A percentile compares a stretch with the other conserved stretches of the same genome.
phyloP scores from a whole-genome alignment of 2,113 vertebrate species.

The Andinoacara biseriatus region DNA sequence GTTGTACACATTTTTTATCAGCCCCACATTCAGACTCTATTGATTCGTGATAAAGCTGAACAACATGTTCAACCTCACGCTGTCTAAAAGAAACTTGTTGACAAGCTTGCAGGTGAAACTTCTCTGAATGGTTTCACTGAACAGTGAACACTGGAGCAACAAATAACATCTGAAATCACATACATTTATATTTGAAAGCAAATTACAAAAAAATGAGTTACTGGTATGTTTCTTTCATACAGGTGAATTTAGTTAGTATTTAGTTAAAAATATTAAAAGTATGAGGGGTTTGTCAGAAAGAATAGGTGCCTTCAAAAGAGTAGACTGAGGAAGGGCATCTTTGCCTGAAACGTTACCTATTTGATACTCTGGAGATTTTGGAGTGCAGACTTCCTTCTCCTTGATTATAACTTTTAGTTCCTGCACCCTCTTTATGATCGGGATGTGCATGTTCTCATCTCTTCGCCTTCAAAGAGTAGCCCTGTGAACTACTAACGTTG shows the following conservation, averaged over 20 bases:
- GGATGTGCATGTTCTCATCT: no score
- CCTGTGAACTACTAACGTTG: neutral
- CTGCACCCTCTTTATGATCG: no score
- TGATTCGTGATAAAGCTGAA: neutral
- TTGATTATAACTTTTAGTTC: no score
- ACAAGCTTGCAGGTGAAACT: neutral
- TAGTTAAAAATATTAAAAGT: neutral
- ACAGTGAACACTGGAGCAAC: no score
- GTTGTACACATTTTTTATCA: neutral
- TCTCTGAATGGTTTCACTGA: neutral
- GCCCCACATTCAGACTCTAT: neutral
- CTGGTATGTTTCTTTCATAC: neutral
- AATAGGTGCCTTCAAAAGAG: no score
- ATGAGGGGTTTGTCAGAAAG: neutral
- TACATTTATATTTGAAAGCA: neutral
- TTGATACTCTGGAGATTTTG: no score
- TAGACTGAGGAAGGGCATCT: no score
- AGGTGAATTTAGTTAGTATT: neutral
- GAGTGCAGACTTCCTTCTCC: no score
- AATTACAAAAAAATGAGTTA: no score
- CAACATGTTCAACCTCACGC: neutral
- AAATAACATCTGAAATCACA: neutral
- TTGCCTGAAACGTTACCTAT: no score
- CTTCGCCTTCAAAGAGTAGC: no score
- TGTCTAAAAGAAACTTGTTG: neutral